A percentile compares a stretch with the other conserved stretches of the same genome.
phyloP scores from a whole-genome alignment of 2,113 vertebrate species.

The Rhegmatorhina hoffmannsi region DNA sequence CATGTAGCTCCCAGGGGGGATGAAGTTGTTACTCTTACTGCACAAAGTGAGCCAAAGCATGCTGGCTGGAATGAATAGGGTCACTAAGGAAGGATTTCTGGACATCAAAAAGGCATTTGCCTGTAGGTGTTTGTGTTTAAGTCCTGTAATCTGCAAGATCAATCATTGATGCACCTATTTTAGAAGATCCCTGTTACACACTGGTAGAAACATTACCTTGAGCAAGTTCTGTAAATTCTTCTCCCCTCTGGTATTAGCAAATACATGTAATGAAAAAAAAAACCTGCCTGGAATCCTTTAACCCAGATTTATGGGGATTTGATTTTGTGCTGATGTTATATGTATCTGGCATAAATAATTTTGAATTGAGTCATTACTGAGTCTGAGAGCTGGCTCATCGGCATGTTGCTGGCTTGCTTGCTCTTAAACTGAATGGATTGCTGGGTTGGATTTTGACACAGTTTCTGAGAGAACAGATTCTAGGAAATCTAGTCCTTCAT shows the following conservation, averaged over 20 bases:
- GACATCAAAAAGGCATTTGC: not conserved
- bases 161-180: not conserved
- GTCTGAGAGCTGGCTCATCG: not conserved
- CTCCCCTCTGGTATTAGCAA: not conserved
- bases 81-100: not conserved
- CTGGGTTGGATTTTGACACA: not conserved
- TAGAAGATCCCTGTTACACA: not conserved
- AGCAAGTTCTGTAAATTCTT: not conserved
- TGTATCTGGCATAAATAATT: not conserved
- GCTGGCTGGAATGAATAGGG: not conserved
- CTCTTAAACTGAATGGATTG: not conserved
- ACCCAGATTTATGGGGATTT: not conserved
- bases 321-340: conserved; percentile 2
- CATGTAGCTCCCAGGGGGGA: not conserved
- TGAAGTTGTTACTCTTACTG: not conserved
- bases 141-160: not conserved
- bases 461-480: conserved; percentile 11
- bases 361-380: not conserved
- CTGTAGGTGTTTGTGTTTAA: not conserved
- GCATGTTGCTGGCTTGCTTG: not conserved
- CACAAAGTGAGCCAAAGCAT: not conserved
- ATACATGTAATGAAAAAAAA: not conserved
- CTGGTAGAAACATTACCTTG: not conserved
- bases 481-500: conserved; percentile 14
- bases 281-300: not conserved